Percentiles rank a stretch among this genome's conserved stretches.
These are phyloP conservation scores for Cottus gobio DNA, from an alignment of 2,113 vertebrate genomes.

Conservation along the genomic window DNA sequence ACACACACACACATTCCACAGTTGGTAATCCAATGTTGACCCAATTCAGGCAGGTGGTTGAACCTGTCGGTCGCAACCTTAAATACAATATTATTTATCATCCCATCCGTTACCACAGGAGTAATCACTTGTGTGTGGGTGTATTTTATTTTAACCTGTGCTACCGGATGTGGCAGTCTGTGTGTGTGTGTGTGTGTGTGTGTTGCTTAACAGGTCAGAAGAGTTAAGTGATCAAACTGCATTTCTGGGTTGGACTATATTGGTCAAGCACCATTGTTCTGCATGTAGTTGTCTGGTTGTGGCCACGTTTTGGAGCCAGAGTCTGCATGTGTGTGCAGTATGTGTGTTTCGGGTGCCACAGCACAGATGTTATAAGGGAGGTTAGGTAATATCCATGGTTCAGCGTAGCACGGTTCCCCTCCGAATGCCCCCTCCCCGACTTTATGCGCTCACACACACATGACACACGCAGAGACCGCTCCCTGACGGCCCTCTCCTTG, in stretches of 20 bases:
- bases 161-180: slow-evolving; percentile 1
- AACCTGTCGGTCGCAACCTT: slow-evolving; percentile 24
- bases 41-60: background rate
- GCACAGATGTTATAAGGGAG: background rate
- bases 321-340: slow-evolving; percentile 1
- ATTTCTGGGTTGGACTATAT: background rate
- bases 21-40: slow-evolving; percentile 12
- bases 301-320: background rate
- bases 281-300: slow-evolving; percentile 23
- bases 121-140: background rate
- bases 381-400: background rate
- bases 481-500: slow-evolving; percentile 10
- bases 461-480: slow-evolving; percentile 12
- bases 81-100: slow-evolving; percentile 4
- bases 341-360: slow-evolving; percentile 8
- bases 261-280: background rate
- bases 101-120: background rate
- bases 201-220: background rate
- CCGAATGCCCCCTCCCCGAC: background rate
- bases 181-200: too few species aligned
- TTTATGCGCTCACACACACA: slow-evolving; percentile 1
- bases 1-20: background rate
- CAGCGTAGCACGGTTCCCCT: slow-evolving; percentile 18
- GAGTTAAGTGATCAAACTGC: background rate
- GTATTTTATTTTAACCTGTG: slow-evolving; percentile 19